Conservation (phyloP, 2,113 vertebrate species). For the Neopipo cinnamomea region DNA sequence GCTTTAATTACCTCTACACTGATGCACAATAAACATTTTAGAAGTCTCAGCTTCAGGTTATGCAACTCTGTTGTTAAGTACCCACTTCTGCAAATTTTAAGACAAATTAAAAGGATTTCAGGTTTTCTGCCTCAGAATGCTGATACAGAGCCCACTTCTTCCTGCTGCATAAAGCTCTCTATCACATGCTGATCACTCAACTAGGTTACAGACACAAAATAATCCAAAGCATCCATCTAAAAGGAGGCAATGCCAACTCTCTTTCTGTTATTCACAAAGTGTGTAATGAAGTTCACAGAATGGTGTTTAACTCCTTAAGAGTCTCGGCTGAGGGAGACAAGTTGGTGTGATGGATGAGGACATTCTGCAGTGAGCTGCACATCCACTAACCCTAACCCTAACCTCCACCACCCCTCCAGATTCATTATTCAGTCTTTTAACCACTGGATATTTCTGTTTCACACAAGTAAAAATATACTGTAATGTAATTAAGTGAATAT, state of each 20-base stretch:
- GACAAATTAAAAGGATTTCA: background rate
- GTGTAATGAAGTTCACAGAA: background rate
- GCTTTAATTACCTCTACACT: conserved; percentile 44
- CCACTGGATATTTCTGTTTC: background rate
- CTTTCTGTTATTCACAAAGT: background rate
- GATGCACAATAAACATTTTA: conserved; percentile 1
- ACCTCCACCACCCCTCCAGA: background rate
- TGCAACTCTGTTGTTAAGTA: background rate
- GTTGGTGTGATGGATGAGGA: background rate
- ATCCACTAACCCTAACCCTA: background rate
- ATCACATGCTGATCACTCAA: background rate
- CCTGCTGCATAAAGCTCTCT: background rate
- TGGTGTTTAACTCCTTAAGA: background rate
- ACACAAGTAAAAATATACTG: conserved; percentile 13
- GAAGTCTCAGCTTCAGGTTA: background rate
- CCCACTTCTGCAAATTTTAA: background rate
- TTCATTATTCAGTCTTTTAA: background rate
- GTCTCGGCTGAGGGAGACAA: background rate
- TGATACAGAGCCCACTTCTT: background rate
- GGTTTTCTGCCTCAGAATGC: background rate
- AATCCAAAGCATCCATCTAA: background rate
- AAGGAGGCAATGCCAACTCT: background rate
- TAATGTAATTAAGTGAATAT: conserved; percentile 46
- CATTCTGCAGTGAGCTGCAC: background rate
- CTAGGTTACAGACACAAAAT: background rate